phyloP scores from a whole-genome alignment of 2,888 invertebrate species.

The Podabrus alpinus region DNA sequence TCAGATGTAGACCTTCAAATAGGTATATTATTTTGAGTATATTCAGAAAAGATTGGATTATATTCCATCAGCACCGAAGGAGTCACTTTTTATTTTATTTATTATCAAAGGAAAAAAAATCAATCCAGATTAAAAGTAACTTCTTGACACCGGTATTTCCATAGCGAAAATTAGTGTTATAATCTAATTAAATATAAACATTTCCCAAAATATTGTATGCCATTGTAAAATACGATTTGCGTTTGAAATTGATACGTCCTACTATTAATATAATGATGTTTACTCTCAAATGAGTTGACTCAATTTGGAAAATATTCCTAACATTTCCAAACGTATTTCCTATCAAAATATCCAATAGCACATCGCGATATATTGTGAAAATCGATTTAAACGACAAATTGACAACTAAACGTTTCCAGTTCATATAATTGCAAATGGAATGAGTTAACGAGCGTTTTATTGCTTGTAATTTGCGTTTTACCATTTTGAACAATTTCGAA shows the following conservation, averaged over 20 bases:
- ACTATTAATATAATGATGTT: neutral
- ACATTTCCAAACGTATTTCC: neutral
- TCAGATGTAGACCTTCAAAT: neutral
- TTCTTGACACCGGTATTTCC: neutral
- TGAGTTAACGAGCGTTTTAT: neutral
- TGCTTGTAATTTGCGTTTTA: neutral
- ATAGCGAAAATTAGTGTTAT: neutral
- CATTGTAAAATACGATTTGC: neutral
- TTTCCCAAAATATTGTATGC: neutral
- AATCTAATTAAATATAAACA: neutral
- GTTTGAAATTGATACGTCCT: neutral
- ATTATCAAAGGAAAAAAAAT: no score
- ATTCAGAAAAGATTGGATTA: neutral
- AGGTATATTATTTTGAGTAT: neutral
- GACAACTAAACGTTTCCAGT: neutral
- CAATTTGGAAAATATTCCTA: neutral
- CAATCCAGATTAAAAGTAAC: neutral
- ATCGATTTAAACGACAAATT: neutral
- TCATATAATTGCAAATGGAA: neutral
- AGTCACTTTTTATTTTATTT: neutral
- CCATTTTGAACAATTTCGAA: neutral
- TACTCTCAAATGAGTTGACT: neutral
- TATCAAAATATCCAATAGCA: neutral
- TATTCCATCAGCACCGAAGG: neutral
- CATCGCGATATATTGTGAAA: neutral